A percentile compares a stretch with the other conserved stretches of the same genome.
Evolutionary conservation across 2,888 invertebrate genomes (phyloP).

Genomic region (Zootermopsis nevadensis): DNA sequence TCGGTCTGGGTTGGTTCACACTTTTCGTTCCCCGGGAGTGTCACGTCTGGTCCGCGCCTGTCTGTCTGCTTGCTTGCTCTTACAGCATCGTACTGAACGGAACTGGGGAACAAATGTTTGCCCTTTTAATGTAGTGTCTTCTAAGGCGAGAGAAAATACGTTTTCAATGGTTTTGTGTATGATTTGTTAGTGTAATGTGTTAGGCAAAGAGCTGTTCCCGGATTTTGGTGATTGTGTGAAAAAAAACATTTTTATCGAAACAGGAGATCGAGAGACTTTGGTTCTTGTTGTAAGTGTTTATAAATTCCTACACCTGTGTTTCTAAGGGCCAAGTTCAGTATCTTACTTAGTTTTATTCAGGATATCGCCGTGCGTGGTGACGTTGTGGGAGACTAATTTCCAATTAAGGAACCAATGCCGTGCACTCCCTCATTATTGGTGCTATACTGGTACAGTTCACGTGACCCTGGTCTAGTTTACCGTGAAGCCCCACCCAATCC

Average conservation of each 20-base stretch:
- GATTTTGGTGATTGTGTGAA: not conserved
- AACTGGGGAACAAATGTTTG: not conserved
- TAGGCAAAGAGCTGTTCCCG: not conserved
- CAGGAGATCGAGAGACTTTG: not conserved
- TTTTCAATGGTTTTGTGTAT: not conserved
- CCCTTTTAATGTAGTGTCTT: conserved; percentile 5
- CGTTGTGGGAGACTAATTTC: not conserved
- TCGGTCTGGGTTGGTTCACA: not conserved
- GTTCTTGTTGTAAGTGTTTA: not conserved
- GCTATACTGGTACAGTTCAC: not conserved
- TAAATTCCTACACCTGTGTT: not conserved
- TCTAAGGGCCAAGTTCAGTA: not conserved
- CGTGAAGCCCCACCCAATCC: not conserved
- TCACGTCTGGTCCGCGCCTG: conserved; percentile 2
- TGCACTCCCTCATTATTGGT: not conserved
- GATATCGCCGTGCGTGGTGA: not conserved
- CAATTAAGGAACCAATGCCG: not conserved
- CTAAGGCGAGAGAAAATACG: not conserved
- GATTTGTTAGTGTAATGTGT: not conserved
- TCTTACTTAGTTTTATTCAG: not conserved
- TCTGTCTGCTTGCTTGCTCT: not conserved
- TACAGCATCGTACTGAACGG: not conserved
- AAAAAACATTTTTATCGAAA: not conserved
- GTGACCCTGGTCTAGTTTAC: not conserved
- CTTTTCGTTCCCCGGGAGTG: not conserved